Conservation (phyloP, 2,797 vertebrate species). For the Eleutherodactylus coqui region DNA sequence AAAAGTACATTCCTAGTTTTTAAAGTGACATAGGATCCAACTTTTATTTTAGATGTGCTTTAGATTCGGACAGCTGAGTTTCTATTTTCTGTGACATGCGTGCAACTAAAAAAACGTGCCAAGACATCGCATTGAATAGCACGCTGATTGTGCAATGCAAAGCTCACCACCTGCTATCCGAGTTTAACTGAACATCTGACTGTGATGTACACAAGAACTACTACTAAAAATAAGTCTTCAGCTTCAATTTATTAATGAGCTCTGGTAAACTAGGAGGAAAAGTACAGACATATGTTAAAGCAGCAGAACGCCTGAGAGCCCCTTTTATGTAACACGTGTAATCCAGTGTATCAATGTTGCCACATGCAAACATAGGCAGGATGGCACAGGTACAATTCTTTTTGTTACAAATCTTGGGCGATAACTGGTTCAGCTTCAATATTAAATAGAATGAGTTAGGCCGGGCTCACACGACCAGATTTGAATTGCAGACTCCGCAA, state of each 20-base stretch:
- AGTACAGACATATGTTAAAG: background rate
- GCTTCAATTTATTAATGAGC: conserved; percentile 55
- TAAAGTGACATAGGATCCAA: conserved; percentile 12
- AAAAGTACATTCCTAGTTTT: background rate
- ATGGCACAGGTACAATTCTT: background rate
- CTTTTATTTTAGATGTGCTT: background rate
- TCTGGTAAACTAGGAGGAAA: conserved; percentile 1
- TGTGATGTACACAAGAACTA: conserved; percentile 39
- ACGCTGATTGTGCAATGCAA: conserved; percentile 40
- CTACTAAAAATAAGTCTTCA: conserved; percentile 51
- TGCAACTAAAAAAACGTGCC: conserved; percentile 39
- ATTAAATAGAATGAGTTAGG: no score
- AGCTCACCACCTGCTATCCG: conserved; percentile 53
- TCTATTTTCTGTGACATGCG: conserved; percentile 29
- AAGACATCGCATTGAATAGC: conserved; percentile 49
- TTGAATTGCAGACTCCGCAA: no score
- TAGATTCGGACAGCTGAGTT: conserved; percentile 26
- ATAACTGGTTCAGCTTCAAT: background rate
- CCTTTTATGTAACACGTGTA: background rate
- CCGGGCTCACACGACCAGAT: no score
- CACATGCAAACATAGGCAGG: background rate
- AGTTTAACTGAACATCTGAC: conserved; percentile 53
- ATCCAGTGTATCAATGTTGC: background rate
- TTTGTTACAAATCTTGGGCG: background rate
- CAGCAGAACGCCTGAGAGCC: background rate